Evolutionary conservation across 2,797 vertebrate genomes (phyloP).

Genomic region (Coilia nasus): DNA sequence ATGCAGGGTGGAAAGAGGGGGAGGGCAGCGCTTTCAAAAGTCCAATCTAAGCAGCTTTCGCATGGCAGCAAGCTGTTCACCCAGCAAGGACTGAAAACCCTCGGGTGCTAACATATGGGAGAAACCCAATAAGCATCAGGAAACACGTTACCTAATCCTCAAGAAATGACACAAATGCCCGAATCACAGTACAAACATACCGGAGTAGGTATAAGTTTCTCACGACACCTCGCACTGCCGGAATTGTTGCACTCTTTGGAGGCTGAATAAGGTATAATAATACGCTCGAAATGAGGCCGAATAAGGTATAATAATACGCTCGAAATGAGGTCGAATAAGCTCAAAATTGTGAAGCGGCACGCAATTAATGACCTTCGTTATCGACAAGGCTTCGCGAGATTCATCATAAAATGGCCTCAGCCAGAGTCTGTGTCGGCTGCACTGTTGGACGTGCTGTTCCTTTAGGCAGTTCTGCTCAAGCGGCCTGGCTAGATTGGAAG

Average conservation of each 20-base stretch:
- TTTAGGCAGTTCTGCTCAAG: not conserved
- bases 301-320: too few species aligned
- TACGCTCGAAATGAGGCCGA: too few species aligned
- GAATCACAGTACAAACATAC: not conserved
- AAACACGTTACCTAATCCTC: constrained; percentile 1
- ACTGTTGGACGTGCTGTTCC: not conserved
- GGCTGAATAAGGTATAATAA: not conserved
- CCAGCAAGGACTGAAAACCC: constrained; percentile 61
- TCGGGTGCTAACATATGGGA: constrained; percentile 47
- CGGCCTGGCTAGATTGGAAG: not conserved
- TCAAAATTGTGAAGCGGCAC: constrained; percentile 1
- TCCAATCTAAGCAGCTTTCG: constrained; percentile 67
- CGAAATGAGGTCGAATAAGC: not conserved
- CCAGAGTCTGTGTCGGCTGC: not conserved
- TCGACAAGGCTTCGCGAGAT: not conserved
- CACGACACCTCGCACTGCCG: not conserved
- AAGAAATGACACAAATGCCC: not conserved
- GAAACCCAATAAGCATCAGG: constrained; percentile 24
- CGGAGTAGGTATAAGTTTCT: not conserved
- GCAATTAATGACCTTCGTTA: not conserved
- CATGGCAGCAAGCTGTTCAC: constrained; percentile 67
- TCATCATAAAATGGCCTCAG: not conserved
- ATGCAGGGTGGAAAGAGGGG: not conserved
- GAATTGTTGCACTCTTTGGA: not conserved
- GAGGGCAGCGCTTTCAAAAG: constrained; percentile 58